Percentiles rank a stretch among this genome's conserved stretches.
Conservation (phyloP, 53 echinoderm and acorn worm species). For the Henricia sp. region DNA sequence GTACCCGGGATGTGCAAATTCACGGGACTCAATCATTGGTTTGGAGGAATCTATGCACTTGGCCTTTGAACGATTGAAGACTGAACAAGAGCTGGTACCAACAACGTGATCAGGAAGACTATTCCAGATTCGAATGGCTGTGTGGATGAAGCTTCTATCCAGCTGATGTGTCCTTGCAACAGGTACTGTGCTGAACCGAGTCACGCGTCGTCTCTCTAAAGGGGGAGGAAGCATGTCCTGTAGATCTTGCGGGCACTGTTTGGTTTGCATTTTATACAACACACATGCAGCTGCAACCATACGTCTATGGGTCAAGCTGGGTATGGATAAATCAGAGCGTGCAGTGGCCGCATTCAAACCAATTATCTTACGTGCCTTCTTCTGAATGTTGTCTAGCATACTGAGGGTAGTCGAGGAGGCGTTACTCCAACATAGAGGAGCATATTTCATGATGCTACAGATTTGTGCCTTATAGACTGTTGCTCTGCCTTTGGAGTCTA, state of each 20-base stretch:
- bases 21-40: no score
- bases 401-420: conserved; percentile 36
- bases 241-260: conserved; percentile 39
- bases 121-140: conserved; percentile 46
- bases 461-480: conserved; percentile 67
- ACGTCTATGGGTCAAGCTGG: conserved; percentile 43
- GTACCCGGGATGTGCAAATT: no score
- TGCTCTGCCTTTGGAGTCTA: conserved; percentile 27
- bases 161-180: conserved; percentile 26
- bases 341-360: conserved; percentile 31
- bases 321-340: background rate
- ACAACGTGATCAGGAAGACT: conserved; percentile 42
- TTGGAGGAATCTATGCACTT: conserved; percentile 20
- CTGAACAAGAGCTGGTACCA: conserved; percentile 3
- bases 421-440: conserved; percentile 49
- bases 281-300: conserved; percentile 34
- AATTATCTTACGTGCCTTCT: conserved; percentile 49
- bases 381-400: conserved; percentile 51
- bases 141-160: conserved; percentile 56
- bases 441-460: conserved; percentile 62
- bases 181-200: conserved; percentile 27
- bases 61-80: conserved; percentile 31
- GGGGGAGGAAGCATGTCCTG: conserved; percentile 27
- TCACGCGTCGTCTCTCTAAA: conserved; percentile 14
- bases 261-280: conserved; percentile 66